These are phyloP conservation scores for Lepilemur septentrionalis DNA, from an alignment of 2,797 vertebrate species.

Conservation along the genomic window DNA sequence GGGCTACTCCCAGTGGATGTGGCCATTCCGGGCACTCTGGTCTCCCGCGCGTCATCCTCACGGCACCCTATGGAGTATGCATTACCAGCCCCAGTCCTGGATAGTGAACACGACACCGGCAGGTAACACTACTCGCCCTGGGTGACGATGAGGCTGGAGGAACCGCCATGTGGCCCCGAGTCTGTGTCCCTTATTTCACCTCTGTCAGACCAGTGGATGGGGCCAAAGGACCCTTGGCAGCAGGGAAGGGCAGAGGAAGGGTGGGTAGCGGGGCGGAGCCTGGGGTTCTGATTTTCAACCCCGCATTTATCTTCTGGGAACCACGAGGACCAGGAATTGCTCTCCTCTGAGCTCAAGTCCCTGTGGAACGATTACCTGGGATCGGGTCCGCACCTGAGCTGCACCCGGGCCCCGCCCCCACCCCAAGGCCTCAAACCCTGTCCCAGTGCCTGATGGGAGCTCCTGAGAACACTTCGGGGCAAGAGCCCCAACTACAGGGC, in stretches of 20 bases:
- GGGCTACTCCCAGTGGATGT: not conserved
- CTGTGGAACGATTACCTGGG: not conserved
- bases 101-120: not conserved
- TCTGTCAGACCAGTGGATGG: not conserved
- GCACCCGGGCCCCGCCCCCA: not conserved
- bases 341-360: not conserved
- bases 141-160: not conserved
- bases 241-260: not conserved
- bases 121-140: not conserved
- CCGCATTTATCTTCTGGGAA: not conserved
- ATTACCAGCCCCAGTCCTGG: not conserved
- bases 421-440: not conserved
- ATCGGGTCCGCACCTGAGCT: no score
- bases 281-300: not conserved
- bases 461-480: not conserved
- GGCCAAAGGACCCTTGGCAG: not conserved
- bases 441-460: not conserved
- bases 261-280: fast-evolving
- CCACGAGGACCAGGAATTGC: not conserved
- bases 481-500: not conserved
- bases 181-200: not conserved
- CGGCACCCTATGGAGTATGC: not conserved
- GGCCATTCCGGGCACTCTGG: not conserved
- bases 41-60: not conserved
- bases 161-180: not conserved